Percentiles rank a stretch among this genome's conserved stretches.
Conservation (phyloP, 2,888 invertebrate genomes). For the Napeogenes sylphis region DNA sequence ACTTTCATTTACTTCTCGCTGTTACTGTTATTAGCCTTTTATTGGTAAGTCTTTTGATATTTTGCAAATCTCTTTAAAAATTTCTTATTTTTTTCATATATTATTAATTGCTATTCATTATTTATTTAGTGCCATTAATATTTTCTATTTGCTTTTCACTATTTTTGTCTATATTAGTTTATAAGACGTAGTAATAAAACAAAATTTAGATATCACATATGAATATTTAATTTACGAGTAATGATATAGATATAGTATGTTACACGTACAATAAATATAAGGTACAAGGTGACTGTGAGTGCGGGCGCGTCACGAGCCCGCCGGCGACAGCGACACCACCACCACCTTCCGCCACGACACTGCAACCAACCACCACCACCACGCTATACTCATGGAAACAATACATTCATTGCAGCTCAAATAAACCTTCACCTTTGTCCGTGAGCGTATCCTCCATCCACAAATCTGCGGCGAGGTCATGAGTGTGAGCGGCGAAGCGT, state of each 20-base stretch:
- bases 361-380: constrained; percentile 42
- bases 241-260: constrained; percentile 70
- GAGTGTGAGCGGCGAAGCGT: constrained; percentile 26
- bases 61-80: no score
- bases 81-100: no score
- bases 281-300: constrained; percentile 63
- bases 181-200: constrained; percentile 40
- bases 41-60: constrained; percentile 10
- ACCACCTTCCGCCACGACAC: constrained; percentile 75
- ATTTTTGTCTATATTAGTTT: constrained; percentile 9
- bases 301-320: constrained; percentile 77
- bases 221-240: constrained; percentile 74
- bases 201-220: constrained; percentile 68
- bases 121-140: not conserved
- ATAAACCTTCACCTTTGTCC: constrained; percentile 52
- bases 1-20: constrained; percentile 11
- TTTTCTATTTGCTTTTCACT: not conserved
- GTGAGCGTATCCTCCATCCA: constrained; percentile 60
- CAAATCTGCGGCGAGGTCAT: constrained; percentile 48
- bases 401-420: not conserved
- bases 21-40: constrained; percentile 6
- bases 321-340: constrained; percentile 76
- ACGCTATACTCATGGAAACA: not conserved
- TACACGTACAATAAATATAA: constrained; percentile 74
- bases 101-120: no score